Conservation (phyloP, 1,140 invertebrate species). For the Pollicipes pollicipes region DNA sequence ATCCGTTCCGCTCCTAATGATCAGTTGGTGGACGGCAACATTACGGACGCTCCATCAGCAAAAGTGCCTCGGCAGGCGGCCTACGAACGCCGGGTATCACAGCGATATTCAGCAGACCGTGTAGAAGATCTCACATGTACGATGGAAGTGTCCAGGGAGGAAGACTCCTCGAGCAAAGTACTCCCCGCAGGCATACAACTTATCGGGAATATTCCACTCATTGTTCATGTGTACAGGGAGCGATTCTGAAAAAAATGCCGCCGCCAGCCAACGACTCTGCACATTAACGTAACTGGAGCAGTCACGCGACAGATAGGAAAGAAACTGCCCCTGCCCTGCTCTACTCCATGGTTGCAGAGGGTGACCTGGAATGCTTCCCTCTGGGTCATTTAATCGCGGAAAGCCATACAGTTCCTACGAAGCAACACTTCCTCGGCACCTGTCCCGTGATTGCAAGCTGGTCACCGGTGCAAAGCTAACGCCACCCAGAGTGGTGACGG, state of each 20-base stretch:
- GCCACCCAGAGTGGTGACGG: background rate
- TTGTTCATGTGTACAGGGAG: background rate
- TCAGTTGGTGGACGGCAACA: too few relatives aligned
- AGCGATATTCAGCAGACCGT: too few relatives aligned
- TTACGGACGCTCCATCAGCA: too few relatives aligned
- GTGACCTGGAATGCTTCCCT: background rate
- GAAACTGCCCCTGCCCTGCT: background rate
- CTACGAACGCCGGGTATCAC: too few relatives aligned
- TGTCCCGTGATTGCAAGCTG: background rate
- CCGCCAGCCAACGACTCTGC: background rate
- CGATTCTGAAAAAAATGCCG: background rate
- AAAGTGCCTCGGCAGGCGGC: too few relatives aligned
- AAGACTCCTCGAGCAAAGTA: too few relatives aligned
- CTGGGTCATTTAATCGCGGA: background rate
- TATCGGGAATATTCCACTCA: too few relatives aligned
- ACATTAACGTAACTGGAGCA: background rate
- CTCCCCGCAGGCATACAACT: too few relatives aligned
- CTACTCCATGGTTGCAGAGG: background rate
- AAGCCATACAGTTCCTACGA: background rate
- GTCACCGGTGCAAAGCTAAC: background rate
- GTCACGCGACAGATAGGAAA: background rate
- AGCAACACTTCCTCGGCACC: background rate
- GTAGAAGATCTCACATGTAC: too few relatives aligned
- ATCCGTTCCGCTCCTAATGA: too few relatives aligned
- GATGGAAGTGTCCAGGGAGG: too few relatives aligned